These are phyloP conservation scores for Drosophila macrospina DNA, from an alignment of 2,888 invertebrate species.

Conservation along the genomic window DNA sequence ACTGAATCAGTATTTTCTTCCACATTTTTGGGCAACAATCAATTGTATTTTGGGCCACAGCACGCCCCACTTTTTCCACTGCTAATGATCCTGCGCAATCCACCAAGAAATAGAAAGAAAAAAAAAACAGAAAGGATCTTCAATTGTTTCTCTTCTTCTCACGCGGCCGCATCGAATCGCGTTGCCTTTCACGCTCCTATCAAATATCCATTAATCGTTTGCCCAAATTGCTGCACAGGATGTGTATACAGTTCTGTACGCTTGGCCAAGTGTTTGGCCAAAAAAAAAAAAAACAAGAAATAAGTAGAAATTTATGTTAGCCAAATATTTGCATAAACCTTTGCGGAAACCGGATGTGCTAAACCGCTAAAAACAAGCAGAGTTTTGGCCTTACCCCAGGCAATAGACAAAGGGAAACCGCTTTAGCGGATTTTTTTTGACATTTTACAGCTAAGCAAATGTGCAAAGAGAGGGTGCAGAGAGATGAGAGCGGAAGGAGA, in stretches of 20 bases:
- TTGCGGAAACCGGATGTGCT: conserved; percentile 70
- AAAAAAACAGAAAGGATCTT: conserved; percentile 7
- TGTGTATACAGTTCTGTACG: conserved; percentile 8
- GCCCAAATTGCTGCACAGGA: conserved; percentile 37
- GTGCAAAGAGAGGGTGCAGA: background rate
- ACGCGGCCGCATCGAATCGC: conserved; percentile 29
- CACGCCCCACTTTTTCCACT: conserved; percentile 32
- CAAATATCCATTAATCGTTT: conserved; percentile 73
- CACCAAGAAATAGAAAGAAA: too few species aligned
- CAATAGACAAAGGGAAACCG: conserved; percentile 32
- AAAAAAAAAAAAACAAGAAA: background rate
- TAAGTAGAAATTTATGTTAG: conserved; percentile 9
- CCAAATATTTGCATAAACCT: conserved; percentile 75
- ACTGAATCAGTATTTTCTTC: conserved; percentile 22
- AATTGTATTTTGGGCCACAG: conserved; percentile 44
- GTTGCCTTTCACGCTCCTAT: conserved; percentile 65
- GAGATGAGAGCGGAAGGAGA: too few species aligned
- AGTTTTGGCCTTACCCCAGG: conserved; percentile 46
- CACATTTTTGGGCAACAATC: too few species aligned
- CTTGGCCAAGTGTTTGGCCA: background rate
- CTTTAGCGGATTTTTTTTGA: conserved; percentile 28
- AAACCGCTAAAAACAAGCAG: conserved; percentile 34
- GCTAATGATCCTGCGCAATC: conserved; percentile 50
- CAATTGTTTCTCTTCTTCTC: conserved; percentile 39
- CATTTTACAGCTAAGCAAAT: conserved; percentile 62